Percentiles rank a stretch among this genome's conserved stretches.
phyloP scores from a whole-genome alignment of 23 tunicate genomes.

The Halocynthia roretzi region DNA sequence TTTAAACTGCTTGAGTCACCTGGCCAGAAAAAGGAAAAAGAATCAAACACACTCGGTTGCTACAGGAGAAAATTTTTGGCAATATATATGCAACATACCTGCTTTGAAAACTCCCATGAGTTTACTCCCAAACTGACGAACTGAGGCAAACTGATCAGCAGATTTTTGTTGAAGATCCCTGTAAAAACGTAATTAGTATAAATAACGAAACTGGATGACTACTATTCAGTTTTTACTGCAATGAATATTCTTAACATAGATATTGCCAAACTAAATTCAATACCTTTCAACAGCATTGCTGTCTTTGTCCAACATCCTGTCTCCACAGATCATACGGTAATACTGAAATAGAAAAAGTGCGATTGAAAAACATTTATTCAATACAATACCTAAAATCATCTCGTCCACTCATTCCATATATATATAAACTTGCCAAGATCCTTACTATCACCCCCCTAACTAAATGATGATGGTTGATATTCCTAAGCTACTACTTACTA shows the following conservation, averaged over 20 bases:
- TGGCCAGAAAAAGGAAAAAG: background rate
- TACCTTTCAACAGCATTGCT: slow-evolving; percentile 14
- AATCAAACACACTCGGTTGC: background rate
- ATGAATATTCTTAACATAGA: too few relatives aligned
- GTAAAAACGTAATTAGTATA: background rate
- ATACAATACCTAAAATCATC: background rate
- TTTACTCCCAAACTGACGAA: slow-evolving; percentile 9
- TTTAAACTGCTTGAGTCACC: slow-evolving; percentile 10
- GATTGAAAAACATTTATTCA: background rate
- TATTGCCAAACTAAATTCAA: too few relatives aligned
- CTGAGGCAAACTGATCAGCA: background rate
- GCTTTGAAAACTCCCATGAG: slow-evolving; percentile 23
- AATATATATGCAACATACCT: background rate
- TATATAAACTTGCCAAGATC: too few relatives aligned
- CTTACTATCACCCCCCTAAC: background rate
- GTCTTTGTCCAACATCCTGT: slow-evolving; percentile 26
- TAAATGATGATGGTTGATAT: background rate
- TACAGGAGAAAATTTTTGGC: background rate
- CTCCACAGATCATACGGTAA: slow-evolving; percentile 84
- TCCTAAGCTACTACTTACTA: slow-evolving; percentile 36
- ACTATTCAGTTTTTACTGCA: too few relatives aligned
- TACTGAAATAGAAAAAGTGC: slow-evolving; percentile 38
- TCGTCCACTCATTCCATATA: too few relatives aligned
- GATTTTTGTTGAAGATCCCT: background rate
- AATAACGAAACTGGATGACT: too few relatives aligned